These are phyloP conservation scores for honey bee (Apis mellifera) DNA, from an alignment of 1,140 invertebrate genomes.

Conservation along the genomic window DNA sequence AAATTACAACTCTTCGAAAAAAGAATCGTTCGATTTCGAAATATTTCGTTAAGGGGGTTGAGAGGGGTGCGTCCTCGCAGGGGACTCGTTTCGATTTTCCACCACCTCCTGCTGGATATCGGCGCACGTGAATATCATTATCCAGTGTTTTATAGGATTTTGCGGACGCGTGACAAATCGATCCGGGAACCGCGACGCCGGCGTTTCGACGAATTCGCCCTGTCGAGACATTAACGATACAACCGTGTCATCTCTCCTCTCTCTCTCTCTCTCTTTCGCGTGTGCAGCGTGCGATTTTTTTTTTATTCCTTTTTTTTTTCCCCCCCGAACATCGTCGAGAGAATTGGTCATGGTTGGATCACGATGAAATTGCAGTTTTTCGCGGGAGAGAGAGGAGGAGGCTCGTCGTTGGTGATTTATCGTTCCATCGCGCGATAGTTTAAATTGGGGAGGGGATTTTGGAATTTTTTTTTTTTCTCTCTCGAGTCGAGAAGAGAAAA, in stretches of 20 bases:
- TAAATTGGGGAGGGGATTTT: too few relatives aligned
- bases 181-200: constrained; percentile 60
- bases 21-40: constrained; percentile 73
- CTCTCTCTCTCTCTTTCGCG: too few relatives aligned
- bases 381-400: too few relatives aligned
- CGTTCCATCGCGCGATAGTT: too few relatives aligned
- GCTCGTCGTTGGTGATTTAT: not conserved
- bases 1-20: too few relatives aligned
- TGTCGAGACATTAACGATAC: constrained; percentile 35
- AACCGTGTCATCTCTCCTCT: not conserved
- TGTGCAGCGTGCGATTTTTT: not conserved
- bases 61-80: too few relatives aligned
- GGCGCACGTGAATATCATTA: constrained; percentile 75
- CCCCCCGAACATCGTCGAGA: not conserved
- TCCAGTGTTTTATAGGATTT: constrained; percentile 65
- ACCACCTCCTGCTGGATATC: too few relatives aligned
- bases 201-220: constrained; percentile 50
- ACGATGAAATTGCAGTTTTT: constrained; percentile 16
- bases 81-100: too few relatives aligned
- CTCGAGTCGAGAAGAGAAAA: too few relatives aligned
- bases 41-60: constrained; percentile 62
- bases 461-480: too few relatives aligned
- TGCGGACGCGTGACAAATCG: constrained; percentile 73
- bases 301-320: not conserved
- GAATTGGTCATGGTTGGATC: constrained; percentile 27